These are phyloP conservation scores for Coecobrya sp. DNA, from an alignment of 2,888 invertebrate species.

Conservation along the genomic window DNA sequence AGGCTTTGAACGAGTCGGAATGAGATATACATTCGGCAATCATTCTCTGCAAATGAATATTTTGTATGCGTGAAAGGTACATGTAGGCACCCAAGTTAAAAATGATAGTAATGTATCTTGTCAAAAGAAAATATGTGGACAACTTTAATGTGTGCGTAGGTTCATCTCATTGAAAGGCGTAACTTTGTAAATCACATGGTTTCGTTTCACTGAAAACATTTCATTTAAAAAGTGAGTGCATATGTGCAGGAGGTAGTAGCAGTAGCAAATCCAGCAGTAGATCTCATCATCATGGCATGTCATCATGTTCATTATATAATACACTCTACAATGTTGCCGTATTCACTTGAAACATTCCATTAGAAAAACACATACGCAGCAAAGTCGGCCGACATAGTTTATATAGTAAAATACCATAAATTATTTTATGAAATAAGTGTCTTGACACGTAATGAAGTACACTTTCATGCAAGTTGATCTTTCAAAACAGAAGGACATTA, in stretches of 20 bases:
- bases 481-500: constrained; percentile 62
- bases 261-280: too few species aligned
- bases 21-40: neutral
- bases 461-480: constrained; percentile 57
- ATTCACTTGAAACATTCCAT: neutral
- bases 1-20: neutral
- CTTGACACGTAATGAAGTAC: constrained; percentile 62
- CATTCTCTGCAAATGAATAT: constrained; percentile 27
- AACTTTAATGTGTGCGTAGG: neutral
- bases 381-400: neutral
- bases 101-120: constrained; percentile 59
- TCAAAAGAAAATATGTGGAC: constrained; percentile 33
- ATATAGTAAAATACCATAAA: constrained; percentile 42
- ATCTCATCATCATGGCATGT: constrained; percentile 50
- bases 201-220: constrained; percentile 46
- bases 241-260: too few species aligned
- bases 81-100: constrained; percentile 16
- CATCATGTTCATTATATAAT: constrained; percentile 58
- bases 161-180: neutral
- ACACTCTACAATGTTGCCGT: constrained; percentile 15
- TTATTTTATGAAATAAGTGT: constrained; percentile 48
- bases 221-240: constrained; percentile 16
- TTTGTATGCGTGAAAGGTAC: constrained; percentile 24
- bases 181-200: neutral
- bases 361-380: neutral